Evolutionary conservation across 1,140 invertebrate genomes (phyloP).

Genomic region (Andricus grossulariae): DNA sequence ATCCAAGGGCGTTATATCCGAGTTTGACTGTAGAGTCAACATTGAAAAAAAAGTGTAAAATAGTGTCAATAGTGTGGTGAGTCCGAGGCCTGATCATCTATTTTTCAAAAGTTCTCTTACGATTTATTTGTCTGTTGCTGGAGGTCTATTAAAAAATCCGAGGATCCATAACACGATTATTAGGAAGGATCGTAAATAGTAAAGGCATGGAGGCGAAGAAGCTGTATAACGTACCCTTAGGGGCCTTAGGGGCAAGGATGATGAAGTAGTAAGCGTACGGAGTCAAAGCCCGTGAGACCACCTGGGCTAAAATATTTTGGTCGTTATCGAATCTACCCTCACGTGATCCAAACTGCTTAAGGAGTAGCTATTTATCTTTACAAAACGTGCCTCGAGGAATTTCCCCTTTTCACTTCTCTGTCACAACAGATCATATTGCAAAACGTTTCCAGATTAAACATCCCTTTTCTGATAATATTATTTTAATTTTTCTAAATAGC

Average conservation of each 20-base stretch:
- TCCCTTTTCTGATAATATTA: not conserved
- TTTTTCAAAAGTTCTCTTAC: too few species aligned
- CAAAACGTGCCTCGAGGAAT: conserved; percentile 31
- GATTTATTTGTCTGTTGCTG: not conserved
- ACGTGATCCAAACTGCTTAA: conserved; percentile 46
- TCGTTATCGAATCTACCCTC: conserved; percentile 50
- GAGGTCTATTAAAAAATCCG: conserved; percentile 9
- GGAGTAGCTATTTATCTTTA: conserved; percentile 40
- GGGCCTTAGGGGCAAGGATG: conserved; percentile 54
- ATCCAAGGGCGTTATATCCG: too few species aligned
- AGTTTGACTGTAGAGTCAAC: too few species aligned
- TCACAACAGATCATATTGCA: not conserved
- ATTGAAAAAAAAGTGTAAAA: too few species aligned
- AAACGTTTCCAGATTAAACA: not conserved
- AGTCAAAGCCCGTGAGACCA: conserved; percentile 56
- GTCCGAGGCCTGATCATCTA: too few species aligned
- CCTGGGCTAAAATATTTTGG: conserved; percentile 62
- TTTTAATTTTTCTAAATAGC: not conserved
- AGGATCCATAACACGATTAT: conserved; percentile 16
- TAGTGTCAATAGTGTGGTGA: too few species aligned
- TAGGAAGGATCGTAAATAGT: conserved; percentile 20
- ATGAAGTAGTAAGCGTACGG: conserved; percentile 40
- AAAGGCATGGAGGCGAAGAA: not conserved
- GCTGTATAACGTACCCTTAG: conserved; percentile 24
- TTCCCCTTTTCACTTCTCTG: not conserved